Evolutionary conservation across 2,113 vertebrate species (phyloP), one percentile per base, ranked within the genome.

Genomic region (Patagioenas fasciata): DNA sequence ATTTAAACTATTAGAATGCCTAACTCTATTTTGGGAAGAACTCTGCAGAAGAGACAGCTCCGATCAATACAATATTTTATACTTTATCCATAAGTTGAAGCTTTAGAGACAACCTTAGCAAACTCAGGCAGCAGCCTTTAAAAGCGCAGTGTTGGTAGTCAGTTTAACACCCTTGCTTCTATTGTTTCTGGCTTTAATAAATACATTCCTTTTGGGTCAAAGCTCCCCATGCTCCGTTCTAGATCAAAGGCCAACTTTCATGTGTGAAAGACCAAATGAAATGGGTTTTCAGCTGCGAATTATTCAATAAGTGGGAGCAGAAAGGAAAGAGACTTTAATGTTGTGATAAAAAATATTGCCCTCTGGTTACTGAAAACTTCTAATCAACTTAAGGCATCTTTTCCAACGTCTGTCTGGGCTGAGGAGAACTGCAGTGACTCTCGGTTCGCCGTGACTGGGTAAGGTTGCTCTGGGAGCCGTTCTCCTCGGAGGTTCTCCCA

Each of bases 181-280:
- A 44, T 83, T 91, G 81, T 83, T 91, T 74, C 61, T 85, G 57
- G 74, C 60, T 93, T 78, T 80, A 81, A 72, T 70, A 88, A 90
- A 87, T 84, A 81, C 60, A 74, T 78, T 95, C 56, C 50, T 90
- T 70, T 81, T 65, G 44, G 25, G 82, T 80, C 89, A 93, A 62
- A 93, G 40, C 82, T 90, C 75, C 57, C 56, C 51, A n/a, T 70
- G 34, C 58, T 67, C n/a, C 61, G 36, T 54, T 89, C 80, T 77
- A 80, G 85, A 92, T 73, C 60, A 92, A 87, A 93, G 73, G 70
- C 78, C 69, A 89, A 44, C 28, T 73, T 80, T 73, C 44, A 17
- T 72, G 50, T 92, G 51, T 73, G 77, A 89, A 86, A 93, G 81
- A 89, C 24, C 47, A 61, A 95, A 40, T 44, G 28, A 87, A 89